A percentile compares a stretch with the other conserved stretches of the same genome.
These are phyloP conservation scores for Fregetta grallaria DNA, from an alignment of 2,113 vertebrate genomes.

Conservation along the genomic window DNA sequence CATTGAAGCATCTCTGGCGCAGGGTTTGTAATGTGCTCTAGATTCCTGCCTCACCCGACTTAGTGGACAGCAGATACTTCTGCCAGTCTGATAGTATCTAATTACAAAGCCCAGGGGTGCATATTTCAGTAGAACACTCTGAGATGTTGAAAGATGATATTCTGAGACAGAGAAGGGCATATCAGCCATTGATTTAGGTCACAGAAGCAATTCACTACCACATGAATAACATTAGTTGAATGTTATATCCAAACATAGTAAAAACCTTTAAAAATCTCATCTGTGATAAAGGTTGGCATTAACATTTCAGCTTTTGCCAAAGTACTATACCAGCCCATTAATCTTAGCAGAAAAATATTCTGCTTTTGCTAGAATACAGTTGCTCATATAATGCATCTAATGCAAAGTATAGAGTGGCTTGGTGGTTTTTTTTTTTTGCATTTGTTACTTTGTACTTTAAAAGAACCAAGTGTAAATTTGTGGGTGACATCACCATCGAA, in stretches of 20 bases:
- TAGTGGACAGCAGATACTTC: not conserved
- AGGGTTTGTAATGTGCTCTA: not conserved
- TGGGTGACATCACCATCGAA: not conserved
- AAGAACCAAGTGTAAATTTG: not conserved
- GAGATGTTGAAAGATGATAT: slow-evolving; percentile 53
- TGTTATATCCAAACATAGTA: not conserved
- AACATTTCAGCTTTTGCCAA: not conserved
- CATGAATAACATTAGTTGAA: not conserved
- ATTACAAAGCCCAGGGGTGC: slow-evolving; percentile 30
- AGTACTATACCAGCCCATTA: not conserved
- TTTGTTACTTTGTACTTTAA: not conserved
- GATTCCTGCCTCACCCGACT: not conserved
- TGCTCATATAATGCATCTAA: not conserved
- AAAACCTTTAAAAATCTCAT: not conserved
- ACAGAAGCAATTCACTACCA: not conserved
- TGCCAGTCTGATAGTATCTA: slow-evolving; percentile 1
- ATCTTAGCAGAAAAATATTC: not conserved
- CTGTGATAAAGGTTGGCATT: not conserved
- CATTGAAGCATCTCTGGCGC: not conserved
- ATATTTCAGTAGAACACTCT: slow-evolving; percentile 23
- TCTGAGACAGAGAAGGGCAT: slow-evolving; percentile 22
- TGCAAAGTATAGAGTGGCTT: not conserved
- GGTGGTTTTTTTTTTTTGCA: not conserved
- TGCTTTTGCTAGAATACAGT: not conserved
- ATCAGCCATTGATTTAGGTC: slow-evolving; percentile 43